phyloP scores from a whole-genome alignment of 2,797 vertebrate species.

The Sciaenops ocellatus region DNA sequence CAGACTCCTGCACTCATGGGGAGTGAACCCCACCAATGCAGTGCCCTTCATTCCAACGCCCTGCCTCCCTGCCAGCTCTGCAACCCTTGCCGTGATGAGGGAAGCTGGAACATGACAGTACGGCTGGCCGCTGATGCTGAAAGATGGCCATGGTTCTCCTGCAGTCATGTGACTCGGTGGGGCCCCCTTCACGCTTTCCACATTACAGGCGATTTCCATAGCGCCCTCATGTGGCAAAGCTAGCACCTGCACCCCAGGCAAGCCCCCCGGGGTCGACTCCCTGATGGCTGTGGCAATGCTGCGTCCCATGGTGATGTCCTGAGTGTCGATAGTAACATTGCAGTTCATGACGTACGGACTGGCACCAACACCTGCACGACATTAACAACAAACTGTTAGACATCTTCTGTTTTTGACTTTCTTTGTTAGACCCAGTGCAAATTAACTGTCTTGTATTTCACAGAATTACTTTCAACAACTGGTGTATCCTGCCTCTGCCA shows the following conservation, averaged over 20 bases:
- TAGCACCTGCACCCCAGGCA: conserved; percentile 85
- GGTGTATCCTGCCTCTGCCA: no score
- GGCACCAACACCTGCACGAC: conserved; percentile 80
- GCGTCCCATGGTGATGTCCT: conserved; percentile 78
- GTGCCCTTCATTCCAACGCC: conserved; percentile 75
- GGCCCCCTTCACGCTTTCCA: conserved; percentile 81
- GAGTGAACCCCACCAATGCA: conserved; percentile 84
- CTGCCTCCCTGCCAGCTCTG: conserved; percentile 72
- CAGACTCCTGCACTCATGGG: conserved; percentile 79
- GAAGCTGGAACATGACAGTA: conserved; percentile 81
- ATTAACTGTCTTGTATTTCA: not conserved
- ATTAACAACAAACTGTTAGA: not conserved
- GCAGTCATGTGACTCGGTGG: not conserved
- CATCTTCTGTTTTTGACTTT: not conserved
- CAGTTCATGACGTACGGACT: conserved; percentile 87
- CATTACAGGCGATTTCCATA: conserved; percentile 85
- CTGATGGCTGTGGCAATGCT: conserved; percentile 75
- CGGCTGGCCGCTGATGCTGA: conserved; percentile 63
- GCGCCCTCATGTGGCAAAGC: conserved; percentile 83
- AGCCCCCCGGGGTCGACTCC: conserved; percentile 75
- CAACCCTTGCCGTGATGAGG: conserved; percentile 78
- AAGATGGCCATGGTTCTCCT: conserved; percentile 65
- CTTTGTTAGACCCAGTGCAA: not conserved
- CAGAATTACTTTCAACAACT: no score
- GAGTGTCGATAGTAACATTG: conserved; percentile 85